Percentiles rank a stretch among this genome's conserved stretches.
Evolutionary conservation across 1,140 invertebrate genomes (phyloP).

Genomic region (Megalopta genalis): DNA sequence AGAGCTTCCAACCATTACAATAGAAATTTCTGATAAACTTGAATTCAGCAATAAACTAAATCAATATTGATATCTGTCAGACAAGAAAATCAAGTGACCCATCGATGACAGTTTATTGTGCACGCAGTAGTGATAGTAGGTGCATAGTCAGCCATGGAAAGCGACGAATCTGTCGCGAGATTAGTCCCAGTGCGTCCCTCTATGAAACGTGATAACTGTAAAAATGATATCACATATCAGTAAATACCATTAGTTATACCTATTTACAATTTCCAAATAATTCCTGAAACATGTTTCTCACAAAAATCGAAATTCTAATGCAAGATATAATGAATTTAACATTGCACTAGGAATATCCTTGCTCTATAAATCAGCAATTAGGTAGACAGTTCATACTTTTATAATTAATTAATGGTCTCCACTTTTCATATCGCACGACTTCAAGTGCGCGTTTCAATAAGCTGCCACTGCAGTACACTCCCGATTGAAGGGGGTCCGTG

Average conservation of each 20-base stretch:
- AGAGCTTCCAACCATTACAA: background rate
- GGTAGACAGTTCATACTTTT: background rate
- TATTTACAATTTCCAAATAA: too few species aligned
- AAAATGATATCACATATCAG: too few species aligned
- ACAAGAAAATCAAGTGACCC: background rate
- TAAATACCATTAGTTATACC: too few species aligned
- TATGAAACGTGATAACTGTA: too few species aligned
- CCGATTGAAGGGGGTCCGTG: background rate
- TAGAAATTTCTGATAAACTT: background rate
- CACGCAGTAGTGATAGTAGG: slow-evolving; percentile 11
- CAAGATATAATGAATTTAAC: background rate
- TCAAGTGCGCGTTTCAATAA: background rate
- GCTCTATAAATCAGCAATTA: background rate
- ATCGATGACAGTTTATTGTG: background rate
- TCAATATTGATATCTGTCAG: background rate
- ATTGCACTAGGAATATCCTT: background rate
- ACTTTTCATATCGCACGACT: too few species aligned
- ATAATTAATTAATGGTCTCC: too few species aligned
- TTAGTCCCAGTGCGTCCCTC: background rate
- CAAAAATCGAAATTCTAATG: background rate
- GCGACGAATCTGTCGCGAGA: background rate
- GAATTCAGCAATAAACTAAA: background rate
- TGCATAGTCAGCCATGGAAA: background rate
- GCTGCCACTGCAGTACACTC: background rate
- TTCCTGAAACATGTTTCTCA: background rate